Evolutionary conservation across 2,888 invertebrate species (phyloP), one percentile per base, ranked within the genome.

Genomic region (Sphaerophoria rueppellii): DNA sequence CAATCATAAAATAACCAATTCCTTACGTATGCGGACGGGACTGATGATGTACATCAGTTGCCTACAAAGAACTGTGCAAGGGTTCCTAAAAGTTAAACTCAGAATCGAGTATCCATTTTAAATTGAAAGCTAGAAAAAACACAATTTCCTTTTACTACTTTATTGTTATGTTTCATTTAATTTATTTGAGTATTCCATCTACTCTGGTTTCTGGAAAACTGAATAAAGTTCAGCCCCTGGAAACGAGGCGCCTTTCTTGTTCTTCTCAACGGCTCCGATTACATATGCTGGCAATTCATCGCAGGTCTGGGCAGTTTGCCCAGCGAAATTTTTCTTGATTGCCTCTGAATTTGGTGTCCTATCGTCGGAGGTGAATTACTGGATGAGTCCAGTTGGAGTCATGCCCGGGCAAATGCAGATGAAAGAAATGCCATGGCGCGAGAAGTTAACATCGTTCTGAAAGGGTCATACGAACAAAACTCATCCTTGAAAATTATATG

Each of bases 371-470:
- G 7, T 58, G 0, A 82, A 77, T 3, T 72, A 46, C 2, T 83
- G 74, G 3, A 87, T 46, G 1, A 88, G 63, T 0, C 63, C 24
- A 4, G 88, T 89, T 4, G 83, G 78, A 0, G 88, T 89, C 4
- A 86, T 48, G 6, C 88, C 88, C 0, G 89, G 89, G 65, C 89
- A 89, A 6, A 91, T 87, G 14, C 88, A 88, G 2, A 90, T 87
- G 34, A 90, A 89, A 4, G 86, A 87, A 14, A 91, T 88, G 3
- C 89, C 89, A 12, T 88, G 88, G 43, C 73, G 87, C 0, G 77
- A 74, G 69, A 82, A 89, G 58, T 89, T 88, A 5, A 83, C 48
- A 0, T 88, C 81, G 46, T 88, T 77, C 90, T 69, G 7, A 12
- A n/a, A 57, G 9, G 11, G 43, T 14, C 9, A 4, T 43, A 2